Percentiles rank a stretch among this genome's conserved stretches.
These are phyloP conservation scores for Hypanus sabinus DNA, from an alignment of 2,113 vertebrate genomes.

Conservation along the genomic window DNA sequence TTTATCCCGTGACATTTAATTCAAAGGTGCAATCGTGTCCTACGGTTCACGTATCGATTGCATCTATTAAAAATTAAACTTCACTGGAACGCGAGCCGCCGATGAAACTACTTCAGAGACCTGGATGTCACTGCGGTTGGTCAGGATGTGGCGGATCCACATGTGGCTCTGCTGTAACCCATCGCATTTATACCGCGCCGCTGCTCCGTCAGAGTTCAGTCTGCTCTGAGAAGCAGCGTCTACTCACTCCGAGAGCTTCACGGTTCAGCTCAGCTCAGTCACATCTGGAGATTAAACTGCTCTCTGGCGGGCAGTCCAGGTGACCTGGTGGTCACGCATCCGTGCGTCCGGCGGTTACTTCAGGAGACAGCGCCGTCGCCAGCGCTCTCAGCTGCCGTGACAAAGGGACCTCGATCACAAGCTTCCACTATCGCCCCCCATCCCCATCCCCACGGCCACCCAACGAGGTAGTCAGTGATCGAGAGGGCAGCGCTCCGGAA, in stretches of 20 bases:
- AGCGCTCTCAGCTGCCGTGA: neutral
- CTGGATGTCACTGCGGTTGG: neutral
- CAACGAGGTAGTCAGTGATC: neutral
- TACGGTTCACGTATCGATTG: neutral
- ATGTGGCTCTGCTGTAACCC: conserved; percentile 37
- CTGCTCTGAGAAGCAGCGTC: neutral
- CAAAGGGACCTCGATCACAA: neutral
- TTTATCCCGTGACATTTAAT: conserved; percentile 11
- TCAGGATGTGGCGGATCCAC: conserved; percentile 25
- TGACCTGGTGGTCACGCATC: neutral
- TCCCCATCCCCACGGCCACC: too few species aligned
- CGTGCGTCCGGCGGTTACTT: neutral
- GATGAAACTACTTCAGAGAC: conserved; percentile 16
- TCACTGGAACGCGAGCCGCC: neutral
- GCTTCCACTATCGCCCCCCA: too few species aligned
- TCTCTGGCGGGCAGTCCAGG: neutral
- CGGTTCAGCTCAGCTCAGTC: neutral
- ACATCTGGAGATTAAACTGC: neutral
- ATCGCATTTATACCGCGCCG: conserved; percentile 3
- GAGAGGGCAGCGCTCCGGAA: neutral
- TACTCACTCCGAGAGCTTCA: neutral
- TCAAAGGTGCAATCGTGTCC: conserved; percentile 30
- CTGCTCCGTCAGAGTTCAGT: neutral
- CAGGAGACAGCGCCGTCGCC: neutral
- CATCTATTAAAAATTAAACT: conserved; percentile 34